phyloP scores from a whole-genome alignment of 1,140 invertebrate species.

The Aphis craccivora region DNA sequence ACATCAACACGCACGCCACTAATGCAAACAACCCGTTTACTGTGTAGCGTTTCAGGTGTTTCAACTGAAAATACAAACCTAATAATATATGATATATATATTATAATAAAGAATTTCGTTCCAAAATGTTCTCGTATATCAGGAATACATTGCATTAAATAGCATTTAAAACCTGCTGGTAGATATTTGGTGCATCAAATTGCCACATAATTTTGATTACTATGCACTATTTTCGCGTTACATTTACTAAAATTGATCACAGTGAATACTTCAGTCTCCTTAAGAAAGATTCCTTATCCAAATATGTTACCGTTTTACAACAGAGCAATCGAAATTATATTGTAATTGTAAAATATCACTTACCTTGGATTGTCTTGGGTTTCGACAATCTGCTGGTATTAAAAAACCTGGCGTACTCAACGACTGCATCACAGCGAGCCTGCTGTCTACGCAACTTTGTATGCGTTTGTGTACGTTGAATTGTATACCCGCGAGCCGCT shows the following conservation, averaged over 20 bases:
- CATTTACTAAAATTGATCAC: background rate
- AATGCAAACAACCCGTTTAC: background rate
- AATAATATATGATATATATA: background rate
- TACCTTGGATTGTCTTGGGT: background rate
- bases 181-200: background rate
- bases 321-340: background rate
- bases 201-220: background rate
- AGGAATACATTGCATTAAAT: too few relatives aligned
- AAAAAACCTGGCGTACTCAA: background rate
- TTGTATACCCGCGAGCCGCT: background rate
- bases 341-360: background rate
- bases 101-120: background rate
- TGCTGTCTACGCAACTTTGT: background rate
- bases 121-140: background rate
- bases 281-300: background rate
- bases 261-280: background rate
- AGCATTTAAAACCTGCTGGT: background rate
- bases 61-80: background rate
- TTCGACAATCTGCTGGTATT: background rate
- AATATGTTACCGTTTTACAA: background rate
- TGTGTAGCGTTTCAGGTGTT: background rate
- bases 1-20: background rate
- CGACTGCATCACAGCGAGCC: background rate
- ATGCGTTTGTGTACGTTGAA: background rate
- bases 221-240: background rate